Conservation (phyloP, 2,888 invertebrate genomes). For the Limnephilus marmoratus region DNA sequence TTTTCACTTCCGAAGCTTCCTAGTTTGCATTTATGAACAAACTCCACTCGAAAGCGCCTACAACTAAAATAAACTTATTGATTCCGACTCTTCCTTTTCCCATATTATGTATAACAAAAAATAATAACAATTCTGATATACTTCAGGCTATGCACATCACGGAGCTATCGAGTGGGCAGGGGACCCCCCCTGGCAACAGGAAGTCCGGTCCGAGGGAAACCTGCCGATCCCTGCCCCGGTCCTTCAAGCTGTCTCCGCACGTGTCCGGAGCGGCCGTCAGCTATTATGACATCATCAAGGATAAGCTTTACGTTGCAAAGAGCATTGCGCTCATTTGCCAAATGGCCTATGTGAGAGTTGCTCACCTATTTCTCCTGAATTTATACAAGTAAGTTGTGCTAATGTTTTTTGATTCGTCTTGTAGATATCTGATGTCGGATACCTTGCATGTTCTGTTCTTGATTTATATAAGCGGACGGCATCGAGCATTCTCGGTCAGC, state of each 20-base stretch:
- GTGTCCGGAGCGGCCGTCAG: slow-evolving; percentile 87
- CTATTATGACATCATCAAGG: slow-evolving; percentile 95
- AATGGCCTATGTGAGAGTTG: slow-evolving; percentile 92
- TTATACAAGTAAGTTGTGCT: slow-evolving; percentile 83
- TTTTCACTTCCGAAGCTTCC: no score
- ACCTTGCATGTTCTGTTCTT: no score
- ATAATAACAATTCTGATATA: slow-evolving; percentile 55
- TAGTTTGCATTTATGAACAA: no score
- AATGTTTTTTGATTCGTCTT: not conserved
- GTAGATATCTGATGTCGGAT: no score
- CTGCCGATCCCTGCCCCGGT: slow-evolving; percentile 91
- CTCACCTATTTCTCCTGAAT: slow-evolving; percentile 91
- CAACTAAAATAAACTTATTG: not conserved
- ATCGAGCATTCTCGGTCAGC: no score
- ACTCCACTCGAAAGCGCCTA: not conserved
- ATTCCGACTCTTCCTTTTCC: not conserved
- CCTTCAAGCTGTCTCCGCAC: slow-evolving; percentile 90
- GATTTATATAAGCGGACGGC: no score
- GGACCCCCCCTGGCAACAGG: slow-evolving; percentile 79
- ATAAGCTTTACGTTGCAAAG: slow-evolving; percentile 96
- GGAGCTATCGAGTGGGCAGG: slow-evolving; percentile 89
- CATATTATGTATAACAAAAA: not conserved
- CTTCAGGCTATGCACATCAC: slow-evolving; percentile 92
- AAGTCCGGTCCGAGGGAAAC: slow-evolving; percentile 81
- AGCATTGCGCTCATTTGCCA: slow-evolving; percentile 95